Evolutionary conservation across 2,113 vertebrate genomes (phyloP), one percentile per base, ranked within the genome.

Genomic region (Halcyon senegalensis): DNA sequence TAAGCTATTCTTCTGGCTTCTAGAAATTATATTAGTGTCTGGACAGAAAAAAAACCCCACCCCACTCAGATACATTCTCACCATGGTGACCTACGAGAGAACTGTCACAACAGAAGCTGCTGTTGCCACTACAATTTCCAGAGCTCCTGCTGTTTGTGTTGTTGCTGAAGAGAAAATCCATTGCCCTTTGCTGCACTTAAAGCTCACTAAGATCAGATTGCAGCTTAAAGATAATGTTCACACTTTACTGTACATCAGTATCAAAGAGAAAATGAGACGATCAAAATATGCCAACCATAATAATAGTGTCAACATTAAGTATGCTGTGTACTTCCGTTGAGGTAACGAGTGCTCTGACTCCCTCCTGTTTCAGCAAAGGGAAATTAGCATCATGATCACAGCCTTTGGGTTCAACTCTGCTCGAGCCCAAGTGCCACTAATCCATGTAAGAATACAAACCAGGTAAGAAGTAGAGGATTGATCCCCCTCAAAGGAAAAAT

Each of bases 21-120:
- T 91, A 73, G 67, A 95, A 96, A 89, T 87, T 82, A 62, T 76
- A 69, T 87, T 96, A 91, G 48, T 68, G 41, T 69, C 81, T 69
- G 87, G 69, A 53, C 66, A 80, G 69, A 8, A 27, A 28, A 58
- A 46, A 86, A 89, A 56, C 6, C 50, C 51, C 51, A 0, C 16
- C 13, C 28, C 39, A 21, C 78, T 87, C 74, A 64, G 90, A 84
- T 82, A 68, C 74, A 82, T 94, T 97, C 92, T 97, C 94, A 95
- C 94, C 92, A 96, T 96, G 93, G 96, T 95, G 96, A 97, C 95
- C 94, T 92, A 33, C 0, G 1, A 95, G 74, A 89, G 77, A 94
- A 76, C 96, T 96, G 96, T 97, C 96, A 97, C 93, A 97, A 97
- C 96, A 97, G 92, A 97, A 87, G 91, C 95, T 91, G 92, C 96